Evolutionary conservation across 2,888 invertebrate genomes (phyloP).

Genomic region (Eristalis intricaria): DNA sequence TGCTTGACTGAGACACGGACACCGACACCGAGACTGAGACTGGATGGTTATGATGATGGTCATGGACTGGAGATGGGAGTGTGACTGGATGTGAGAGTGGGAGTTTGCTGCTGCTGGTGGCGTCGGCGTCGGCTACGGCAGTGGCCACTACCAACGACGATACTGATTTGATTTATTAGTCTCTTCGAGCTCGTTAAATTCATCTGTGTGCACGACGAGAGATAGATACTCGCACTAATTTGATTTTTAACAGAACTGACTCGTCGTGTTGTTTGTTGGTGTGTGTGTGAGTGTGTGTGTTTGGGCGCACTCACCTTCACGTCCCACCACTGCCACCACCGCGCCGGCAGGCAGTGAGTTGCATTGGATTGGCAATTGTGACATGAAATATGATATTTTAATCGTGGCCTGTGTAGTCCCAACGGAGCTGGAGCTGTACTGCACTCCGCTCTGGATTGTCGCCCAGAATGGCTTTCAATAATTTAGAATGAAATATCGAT

Average conservation of each 20-base stretch:
- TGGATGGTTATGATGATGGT: slow-evolving; percentile 32
- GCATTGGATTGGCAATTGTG: slow-evolving; percentile 52
- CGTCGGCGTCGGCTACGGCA: not conserved
- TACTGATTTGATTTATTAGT: slow-evolving; percentile 73
- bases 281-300: not conserved
- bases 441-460: slow-evolving; percentile 13
- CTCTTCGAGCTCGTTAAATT: slow-evolving; percentile 72
- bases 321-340: not conserved
- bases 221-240: slow-evolving; percentile 48
- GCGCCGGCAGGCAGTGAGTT: slow-evolving; percentile 15
- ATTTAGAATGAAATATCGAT: slow-evolving; percentile 64
- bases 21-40: not conserved
- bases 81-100: slow-evolving; percentile 10
- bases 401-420: slow-evolving; percentile 47
- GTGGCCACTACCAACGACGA: slow-evolving; percentile 25
- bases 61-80: slow-evolving; percentile 4
- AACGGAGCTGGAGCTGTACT: not conserved
- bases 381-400: slow-evolving; percentile 70
- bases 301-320: not conserved
- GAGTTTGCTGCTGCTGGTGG: not conserved
- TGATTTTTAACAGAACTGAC: slow-evolving; percentile 53
- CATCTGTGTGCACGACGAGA: slow-evolving; percentile 57
- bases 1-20: not conserved
- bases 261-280: slow-evolving; percentile 34
- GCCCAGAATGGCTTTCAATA: slow-evolving; percentile 56